These are phyloP conservation scores for Clusia tigrina DNA, from an alignment of 2,888 invertebrate genomes.

Conservation along the genomic window DNA sequence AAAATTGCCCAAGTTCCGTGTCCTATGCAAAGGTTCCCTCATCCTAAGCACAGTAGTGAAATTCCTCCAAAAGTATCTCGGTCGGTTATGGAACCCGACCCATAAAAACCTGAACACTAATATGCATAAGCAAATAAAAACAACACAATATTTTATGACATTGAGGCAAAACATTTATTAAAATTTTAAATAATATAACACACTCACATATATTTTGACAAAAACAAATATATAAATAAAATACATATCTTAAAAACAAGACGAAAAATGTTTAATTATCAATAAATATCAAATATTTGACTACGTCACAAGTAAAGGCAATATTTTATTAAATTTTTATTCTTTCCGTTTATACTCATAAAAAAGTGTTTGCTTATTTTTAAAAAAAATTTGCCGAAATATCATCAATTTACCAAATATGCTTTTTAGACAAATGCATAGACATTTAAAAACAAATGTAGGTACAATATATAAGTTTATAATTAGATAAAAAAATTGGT, in stretches of 20 bases:
- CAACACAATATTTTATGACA: no score
- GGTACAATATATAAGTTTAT: conserved; percentile 24
- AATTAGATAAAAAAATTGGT: conserved; percentile 21
- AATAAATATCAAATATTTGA: conserved; percentile 4
- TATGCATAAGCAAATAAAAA: no score
- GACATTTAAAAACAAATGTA: conserved; percentile 8
- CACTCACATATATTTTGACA: background rate
- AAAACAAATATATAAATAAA: conserved; percentile 12
- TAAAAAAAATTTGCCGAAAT: background rate
- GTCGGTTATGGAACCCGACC: no score
- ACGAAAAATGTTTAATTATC: conserved; percentile 15
- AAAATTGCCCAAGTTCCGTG: no score
- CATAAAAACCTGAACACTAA: no score
- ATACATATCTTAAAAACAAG: conserved; percentile 21
- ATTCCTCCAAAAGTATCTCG: no score
- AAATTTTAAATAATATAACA: conserved; percentile 11
- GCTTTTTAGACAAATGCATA: background rate
- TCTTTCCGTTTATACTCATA: background rate
- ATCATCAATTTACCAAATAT: conserved; percentile 8
- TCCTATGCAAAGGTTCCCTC: no score
- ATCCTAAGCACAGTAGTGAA: no score
- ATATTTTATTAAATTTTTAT: conserved; percentile 23
- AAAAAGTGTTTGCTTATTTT: background rate
- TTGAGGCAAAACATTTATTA: conserved; percentile 30
- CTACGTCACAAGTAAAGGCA: conserved; percentile 15